Conservation (phyloP, 2,113 vertebrate genomes). For the Trogon surrucura region DNA sequence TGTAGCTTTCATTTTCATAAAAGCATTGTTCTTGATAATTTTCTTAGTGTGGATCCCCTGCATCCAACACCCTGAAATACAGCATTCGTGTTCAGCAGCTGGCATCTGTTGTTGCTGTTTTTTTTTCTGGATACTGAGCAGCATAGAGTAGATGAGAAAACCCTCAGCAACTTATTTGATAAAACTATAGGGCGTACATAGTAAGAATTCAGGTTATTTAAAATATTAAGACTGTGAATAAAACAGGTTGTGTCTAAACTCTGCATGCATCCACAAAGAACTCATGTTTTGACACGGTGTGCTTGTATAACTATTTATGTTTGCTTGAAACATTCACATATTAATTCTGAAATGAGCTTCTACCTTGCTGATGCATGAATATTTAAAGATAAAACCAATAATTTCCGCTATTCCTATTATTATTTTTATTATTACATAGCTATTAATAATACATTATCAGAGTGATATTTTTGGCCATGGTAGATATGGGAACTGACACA, state of each 20-base stretch:
- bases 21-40: neutral
- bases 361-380: neutral
- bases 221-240: neutral
- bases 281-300: neutral
- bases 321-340: neutral
- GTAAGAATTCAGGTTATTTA: neutral
- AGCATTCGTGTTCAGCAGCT: neutral
- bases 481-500: neutral
- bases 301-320: neutral
- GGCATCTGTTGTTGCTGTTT: neutral
- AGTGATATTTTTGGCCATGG: neutral
- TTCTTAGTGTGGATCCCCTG: neutral
- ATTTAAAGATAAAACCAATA: neutral
- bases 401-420: neutral
- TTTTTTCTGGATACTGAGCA: neutral
- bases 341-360: neutral
- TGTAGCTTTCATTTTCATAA: neutral
- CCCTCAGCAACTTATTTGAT: neutral
- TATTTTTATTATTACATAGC: neutral
- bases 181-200: neutral
- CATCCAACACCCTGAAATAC: neutral
- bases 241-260: neutral
- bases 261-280: neutral
- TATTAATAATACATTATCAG: neutral
- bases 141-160: neutral